These are phyloP conservation scores for Virgularia gustaviana DNA, from an alignment of 92 coral and sea anemone genomes.

Conservation along the genomic window DNA sequence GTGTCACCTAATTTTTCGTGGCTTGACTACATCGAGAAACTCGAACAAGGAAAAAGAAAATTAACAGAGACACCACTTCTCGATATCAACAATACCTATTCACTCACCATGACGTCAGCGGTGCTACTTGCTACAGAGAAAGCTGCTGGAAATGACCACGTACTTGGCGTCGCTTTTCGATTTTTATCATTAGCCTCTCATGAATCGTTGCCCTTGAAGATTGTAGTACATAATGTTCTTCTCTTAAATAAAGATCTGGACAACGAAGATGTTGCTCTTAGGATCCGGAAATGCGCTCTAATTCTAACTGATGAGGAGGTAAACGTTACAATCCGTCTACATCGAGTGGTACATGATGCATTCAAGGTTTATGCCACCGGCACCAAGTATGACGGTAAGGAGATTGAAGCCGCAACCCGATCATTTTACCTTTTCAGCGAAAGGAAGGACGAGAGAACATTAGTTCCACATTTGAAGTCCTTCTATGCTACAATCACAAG, in stretches of 20 bases:
- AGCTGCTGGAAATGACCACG: too few species aligned
- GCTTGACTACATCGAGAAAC: too few species aligned
- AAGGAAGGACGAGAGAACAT: too few species aligned
- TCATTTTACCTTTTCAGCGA: constrained; percentile 42
- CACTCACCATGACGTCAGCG: constrained; percentile 44
- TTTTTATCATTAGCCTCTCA: neutral
- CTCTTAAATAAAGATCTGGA: constrained; percentile 20
- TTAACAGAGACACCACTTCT: constrained; percentile 20
- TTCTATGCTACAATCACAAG: too few species aligned
- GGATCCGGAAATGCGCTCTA: constrained; percentile 34
- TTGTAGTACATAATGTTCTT: constrained; percentile 17
- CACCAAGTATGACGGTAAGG: neutral
- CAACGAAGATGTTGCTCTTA: constrained; percentile 17
- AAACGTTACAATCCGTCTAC: constrained; percentile 20
- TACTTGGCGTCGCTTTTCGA: too few species aligned
- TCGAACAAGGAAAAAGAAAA: constrained; percentile 4
- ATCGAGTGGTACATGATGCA: constrained; percentile 36
- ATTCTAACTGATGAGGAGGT: neutral
- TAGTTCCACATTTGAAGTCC: constrained; percentile 32
- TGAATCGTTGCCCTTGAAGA: constrained; percentile 24
- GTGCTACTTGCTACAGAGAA: too few species aligned
- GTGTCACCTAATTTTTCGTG: too few species aligned
- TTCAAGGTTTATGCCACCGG: neutral
- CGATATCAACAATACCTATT: constrained; percentile 17
- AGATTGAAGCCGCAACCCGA: constrained; percentile 7